Conservation (phyloP, 2,888 invertebrate species). For the Rhyacophila evoluta region DNA sequence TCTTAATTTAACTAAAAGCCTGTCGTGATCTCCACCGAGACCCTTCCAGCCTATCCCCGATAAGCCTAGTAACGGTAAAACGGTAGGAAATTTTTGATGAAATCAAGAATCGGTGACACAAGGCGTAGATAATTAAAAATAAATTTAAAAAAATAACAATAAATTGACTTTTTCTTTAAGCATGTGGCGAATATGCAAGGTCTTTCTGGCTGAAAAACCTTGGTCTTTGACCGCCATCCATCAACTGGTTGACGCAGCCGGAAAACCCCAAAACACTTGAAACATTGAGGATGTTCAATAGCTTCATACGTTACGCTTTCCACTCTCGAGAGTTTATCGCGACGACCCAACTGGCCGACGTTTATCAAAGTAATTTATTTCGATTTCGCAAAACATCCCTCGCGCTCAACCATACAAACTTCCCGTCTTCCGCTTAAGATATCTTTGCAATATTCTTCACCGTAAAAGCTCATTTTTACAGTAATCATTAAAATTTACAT, state of each 20-base stretch:
- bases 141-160: no score
- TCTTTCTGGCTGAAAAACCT: background rate
- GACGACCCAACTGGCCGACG: background rate
- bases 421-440: background rate
- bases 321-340: background rate
- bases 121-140: no score
- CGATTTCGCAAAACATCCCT: background rate
- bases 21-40: no score
- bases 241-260: background rate
- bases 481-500: no score
- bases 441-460: background rate
- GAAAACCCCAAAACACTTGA: background rate
- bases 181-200: background rate
- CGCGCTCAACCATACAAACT: background rate
- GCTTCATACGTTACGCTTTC: background rate
- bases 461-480: no score
- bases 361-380: conserved; percentile 24
- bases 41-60: no score
- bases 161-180: no score
- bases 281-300: background rate
- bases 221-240: background rate
- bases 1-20: no score
- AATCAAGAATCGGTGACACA: no score
- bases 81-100: no score
- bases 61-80: no score